Evolutionary conservation across 92 coral and sea anemone genomes (phyloP).

Genomic region (Chrysogorgia sp.): DNA sequence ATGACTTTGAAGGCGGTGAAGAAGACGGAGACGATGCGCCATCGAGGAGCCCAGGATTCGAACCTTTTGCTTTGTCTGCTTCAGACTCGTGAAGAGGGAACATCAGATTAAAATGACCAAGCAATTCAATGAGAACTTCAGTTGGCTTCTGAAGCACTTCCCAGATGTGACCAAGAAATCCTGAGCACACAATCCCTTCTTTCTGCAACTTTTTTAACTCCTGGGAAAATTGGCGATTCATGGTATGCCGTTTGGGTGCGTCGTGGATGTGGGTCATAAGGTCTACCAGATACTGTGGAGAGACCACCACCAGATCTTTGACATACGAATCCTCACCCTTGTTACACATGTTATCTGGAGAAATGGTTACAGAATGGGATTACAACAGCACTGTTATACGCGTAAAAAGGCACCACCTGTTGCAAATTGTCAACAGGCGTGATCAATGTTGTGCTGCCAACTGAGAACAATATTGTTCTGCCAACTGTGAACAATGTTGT

Average conservation of each 20-base stretch:
- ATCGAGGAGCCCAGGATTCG: neutral
- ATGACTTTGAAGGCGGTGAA: neutral
- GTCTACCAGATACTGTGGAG: conserved; percentile 57
- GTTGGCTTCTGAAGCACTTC: conserved; percentile 34
- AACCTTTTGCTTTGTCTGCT: neutral
- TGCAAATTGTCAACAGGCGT: neutral
- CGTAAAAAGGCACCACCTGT: neutral
- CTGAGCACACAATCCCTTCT: conserved; percentile 30
- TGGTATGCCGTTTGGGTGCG: conserved; percentile 33
- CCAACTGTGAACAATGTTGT: too few species aligned
- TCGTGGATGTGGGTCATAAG: conserved; percentile 57
- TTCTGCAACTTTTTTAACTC: conserved; percentile 40
- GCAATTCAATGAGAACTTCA: conserved; percentile 60
- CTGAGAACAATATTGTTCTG: too few species aligned
- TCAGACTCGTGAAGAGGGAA: conserved; percentile 39
- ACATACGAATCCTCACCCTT: neutral
- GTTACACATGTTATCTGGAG: conserved; percentile 16
- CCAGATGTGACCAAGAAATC: conserved; percentile 45
- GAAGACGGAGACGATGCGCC: neutral
- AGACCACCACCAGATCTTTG: conserved; percentile 43
- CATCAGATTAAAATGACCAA: conserved; percentile 63
- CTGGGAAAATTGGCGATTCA: conserved; percentile 49
- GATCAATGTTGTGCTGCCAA: too few species aligned
- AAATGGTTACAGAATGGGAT: neutral
- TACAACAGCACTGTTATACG: too few species aligned